Evolutionary conservation across 2,797 vertebrate species (phyloP).

Genomic region (Cheracebus regulus): DNA sequence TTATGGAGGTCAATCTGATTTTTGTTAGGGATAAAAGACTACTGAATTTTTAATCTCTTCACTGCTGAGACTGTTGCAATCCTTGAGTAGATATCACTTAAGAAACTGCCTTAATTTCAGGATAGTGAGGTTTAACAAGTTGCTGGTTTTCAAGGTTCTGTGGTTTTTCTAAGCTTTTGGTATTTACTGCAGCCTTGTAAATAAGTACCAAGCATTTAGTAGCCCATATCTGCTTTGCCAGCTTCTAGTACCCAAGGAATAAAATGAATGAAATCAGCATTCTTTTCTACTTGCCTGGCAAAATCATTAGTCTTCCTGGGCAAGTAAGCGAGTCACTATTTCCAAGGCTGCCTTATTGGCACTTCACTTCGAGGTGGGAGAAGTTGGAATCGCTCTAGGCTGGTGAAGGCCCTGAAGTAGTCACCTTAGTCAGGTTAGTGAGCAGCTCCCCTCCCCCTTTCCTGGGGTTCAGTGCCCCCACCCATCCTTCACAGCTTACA

Average conservation of each 20-base stretch:
- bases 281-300: slow-evolving; percentile 76
- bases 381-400: slow-evolving; percentile 78
- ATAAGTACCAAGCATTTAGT: slow-evolving; percentile 75
- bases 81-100: slow-evolving; percentile 40
- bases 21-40: slow-evolving; percentile 61
- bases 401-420: slow-evolving; percentile 70
- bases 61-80: slow-evolving; percentile 26
- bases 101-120: slow-evolving; percentile 51
- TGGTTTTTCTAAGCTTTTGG: slow-evolving; percentile 55
- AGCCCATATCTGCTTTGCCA: slow-evolving; percentile 70
- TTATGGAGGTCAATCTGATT: slow-evolving; percentile 62
- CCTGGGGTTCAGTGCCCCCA: slow-evolving; percentile 14
- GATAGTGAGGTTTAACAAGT: slow-evolving; percentile 44
- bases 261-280: slow-evolving; percentile 71
- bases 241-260: slow-evolving; percentile 65
- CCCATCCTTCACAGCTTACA: slow-evolving; percentile 73
- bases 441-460: neutral
- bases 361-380: slow-evolving; percentile 79
- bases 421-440: slow-evolving; percentile 71
- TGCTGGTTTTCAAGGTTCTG: slow-evolving; percentile 61
- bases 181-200: slow-evolving; percentile 77
- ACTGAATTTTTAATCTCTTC: slow-evolving; percentile 46
- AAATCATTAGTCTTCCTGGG: slow-evolving; percentile 75
- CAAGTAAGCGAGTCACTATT: slow-evolving; percentile 79
- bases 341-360: slow-evolving; percentile 77